These are phyloP conservation scores for Eupithecia subfuscata DNA, from an alignment of 2,888 invertebrate species.

Conservation along the genomic window DNA sequence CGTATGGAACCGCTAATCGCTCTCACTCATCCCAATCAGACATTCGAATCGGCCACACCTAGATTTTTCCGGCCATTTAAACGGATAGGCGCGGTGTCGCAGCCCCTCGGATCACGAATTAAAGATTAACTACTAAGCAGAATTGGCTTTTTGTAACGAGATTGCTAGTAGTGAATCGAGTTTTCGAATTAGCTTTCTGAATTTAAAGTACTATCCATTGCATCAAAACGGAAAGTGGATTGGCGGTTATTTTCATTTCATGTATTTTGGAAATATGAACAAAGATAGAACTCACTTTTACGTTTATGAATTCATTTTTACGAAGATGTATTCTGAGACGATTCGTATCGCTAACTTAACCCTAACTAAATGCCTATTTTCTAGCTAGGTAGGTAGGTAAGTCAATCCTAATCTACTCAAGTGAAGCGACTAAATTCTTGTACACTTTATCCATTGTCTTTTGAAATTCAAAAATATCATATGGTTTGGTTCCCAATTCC, in stretches of 20 bases:
- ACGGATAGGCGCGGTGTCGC: conserved; percentile 69
- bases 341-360: neutral
- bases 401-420: too few relatives aligned
- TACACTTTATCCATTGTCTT: neutral
- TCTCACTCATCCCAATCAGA: conserved; percentile 42
- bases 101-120: conserved; percentile 65
- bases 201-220: neutral
- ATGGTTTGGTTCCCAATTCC: neutral
- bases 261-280: neutral
- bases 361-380: too few relatives aligned
- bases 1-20: conserved; percentile 38
- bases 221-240: neutral
- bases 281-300: neutral
- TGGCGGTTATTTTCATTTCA: too few relatives aligned
- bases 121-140: conserved; percentile 70
- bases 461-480: neutral
- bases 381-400: neutral
- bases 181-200: conserved; percentile 28
- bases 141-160: conserved; percentile 53
- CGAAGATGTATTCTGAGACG: neutral
- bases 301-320: neutral
- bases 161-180: conserved; percentile 41
- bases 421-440: too few relatives aligned
- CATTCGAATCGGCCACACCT: conserved; percentile 57
- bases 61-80: conserved; percentile 68